Base-by-base conservation (phyloP, 2,888 invertebrate genomes). In the Chloromyia formosa region DNA sequence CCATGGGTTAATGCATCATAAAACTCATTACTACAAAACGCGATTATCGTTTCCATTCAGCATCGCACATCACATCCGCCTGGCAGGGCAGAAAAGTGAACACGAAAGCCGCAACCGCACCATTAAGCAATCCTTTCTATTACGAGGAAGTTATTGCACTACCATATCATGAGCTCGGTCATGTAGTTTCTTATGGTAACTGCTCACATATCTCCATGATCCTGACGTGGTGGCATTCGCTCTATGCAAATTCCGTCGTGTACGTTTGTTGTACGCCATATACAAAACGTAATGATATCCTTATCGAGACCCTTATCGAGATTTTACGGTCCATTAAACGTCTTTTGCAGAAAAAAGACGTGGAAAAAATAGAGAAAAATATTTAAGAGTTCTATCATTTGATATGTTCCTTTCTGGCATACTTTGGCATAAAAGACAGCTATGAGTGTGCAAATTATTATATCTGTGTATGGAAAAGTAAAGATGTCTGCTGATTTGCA, bases 311-410 rank as follows among this genome's bases (percentile, higher is more conserved):
- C 35, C 69, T 69, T 69, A 69, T 69, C 69, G 18, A 27, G 69
- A 69, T 71, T 71, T 71, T 58, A 71, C 71, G 42, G 40, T 58
- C 71, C 71, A 71, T 71, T 71, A 71, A 56, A 14, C 58, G 58
- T 56, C 27, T 71, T 71, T 58, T 56, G 58, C 71, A 35, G 3
- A 7, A 35, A 35, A 35, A 35, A 35, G 27, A 35, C 3, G 7
- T 35, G 27, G 27, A 35, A 35, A 35, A 35, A 35, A 35, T 35
- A 7, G 27, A 35, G 35, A 66, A 66, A 58, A 18, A 23, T 58
- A 53, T 56, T 71, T 71, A 56, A 71, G 40, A 58, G 71, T 18
- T 10, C 35, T 71, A 71, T 56, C 66, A 49, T 49, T 66, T 66
- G 45, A 10, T 66, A 45, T 45, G 20, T 49, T 66, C 23, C 7